Base-by-base conservation (phyloP, 92 coral and sea anemone genomes). In the Metridium senile region DNA sequence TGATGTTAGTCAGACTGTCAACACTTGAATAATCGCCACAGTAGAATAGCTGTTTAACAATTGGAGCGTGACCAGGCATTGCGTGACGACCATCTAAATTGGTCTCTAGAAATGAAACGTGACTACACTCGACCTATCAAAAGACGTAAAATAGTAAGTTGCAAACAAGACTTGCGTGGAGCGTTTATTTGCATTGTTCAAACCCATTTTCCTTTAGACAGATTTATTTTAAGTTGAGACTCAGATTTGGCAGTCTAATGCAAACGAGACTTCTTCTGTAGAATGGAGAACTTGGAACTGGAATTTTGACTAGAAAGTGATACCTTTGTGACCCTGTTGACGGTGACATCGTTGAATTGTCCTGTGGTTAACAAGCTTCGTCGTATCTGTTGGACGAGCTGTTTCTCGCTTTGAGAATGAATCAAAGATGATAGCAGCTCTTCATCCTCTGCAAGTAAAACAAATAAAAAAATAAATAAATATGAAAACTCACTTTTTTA, bases 341-440 rank as follows among this genome's bases (percentile, higher is more conserved):
- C n/a, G n/a, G n/a, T n/a, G n/a, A n/a, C n/a, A 58, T 82, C 66
- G 22, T 34, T 63, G 71, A 74, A 86, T 31, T 67, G 71, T 9
- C 85, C 81, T 0, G 85, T 73, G 53, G 93, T 30, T 45, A 79
- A 20, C 23, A 91, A 74, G 68, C 97, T 91, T 22, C 87, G 87
- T 19, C 90, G 82, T 20, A 85, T 66, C 62, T 91, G 97, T 75
- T 91, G 97, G 30, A 87, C 78, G 43, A 91, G 84, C 18, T 88
- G 90, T 71, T 85, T 88, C 69, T 91, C 97, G 53, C 87, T 79
- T 71, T 89, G 97, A 25, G 88, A 78, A 20, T 84, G 71, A 31
- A 91, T 82, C 0, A 91, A 81, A 27, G 93, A 68, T 17, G 90
- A 87, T 33, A 91, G 86, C 16, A 91, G 66, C 56, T 88, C 84